Evolutionary conservation across 2,888 invertebrate species (phyloP), one percentile per base, ranked within the genome.

Genomic region (Spodoptera littoralis): DNA sequence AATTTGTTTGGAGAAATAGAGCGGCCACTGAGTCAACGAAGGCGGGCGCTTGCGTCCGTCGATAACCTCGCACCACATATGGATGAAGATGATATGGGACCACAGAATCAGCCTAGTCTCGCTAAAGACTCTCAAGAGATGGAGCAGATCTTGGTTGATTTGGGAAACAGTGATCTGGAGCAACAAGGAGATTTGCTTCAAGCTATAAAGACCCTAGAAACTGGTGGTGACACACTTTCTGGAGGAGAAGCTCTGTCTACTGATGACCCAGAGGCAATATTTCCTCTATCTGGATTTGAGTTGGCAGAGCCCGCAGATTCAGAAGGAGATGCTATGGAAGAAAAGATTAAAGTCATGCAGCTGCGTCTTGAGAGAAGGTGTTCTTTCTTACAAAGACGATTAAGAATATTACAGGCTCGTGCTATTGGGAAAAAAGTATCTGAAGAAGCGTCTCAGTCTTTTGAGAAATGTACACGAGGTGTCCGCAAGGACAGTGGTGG

Each of bases 341-440:
- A 95, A 49, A 92, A 95, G 62, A 92, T 94, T 36, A 95, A 95
- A 78, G 82, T 91, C 13, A 83, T 90, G 36, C 97, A 97, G 82
- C 93, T 93, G 54, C 95, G 96, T 60, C 93, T 97, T 58, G 96
- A 97, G 82, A 93, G 97, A 45, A 95, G 97, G 72, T 95, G 97
- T 79, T 97, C 97, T 53, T 96, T 97, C 85, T 90, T 98, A 57
- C 86, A 96, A 79, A 94, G 97, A 74, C 95, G 98, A 71, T 90
- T 98, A 65, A 94, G 97, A 12, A 97, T 98, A 85, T 90, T 98
- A 27, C 98, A 98, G 87, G 96, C 96, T 0, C 95, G 96, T 57
- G 94, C 96, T 43, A 95, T 98, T 86, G 97, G 98, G 5, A 96
- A 96, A 69, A 97, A 98, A 87, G 95, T 96, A 30, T 96, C 97